Evolutionary conservation across 2,113 vertebrate species (phyloP).

Genomic region (Oplegnathus fasciatus): DNA sequence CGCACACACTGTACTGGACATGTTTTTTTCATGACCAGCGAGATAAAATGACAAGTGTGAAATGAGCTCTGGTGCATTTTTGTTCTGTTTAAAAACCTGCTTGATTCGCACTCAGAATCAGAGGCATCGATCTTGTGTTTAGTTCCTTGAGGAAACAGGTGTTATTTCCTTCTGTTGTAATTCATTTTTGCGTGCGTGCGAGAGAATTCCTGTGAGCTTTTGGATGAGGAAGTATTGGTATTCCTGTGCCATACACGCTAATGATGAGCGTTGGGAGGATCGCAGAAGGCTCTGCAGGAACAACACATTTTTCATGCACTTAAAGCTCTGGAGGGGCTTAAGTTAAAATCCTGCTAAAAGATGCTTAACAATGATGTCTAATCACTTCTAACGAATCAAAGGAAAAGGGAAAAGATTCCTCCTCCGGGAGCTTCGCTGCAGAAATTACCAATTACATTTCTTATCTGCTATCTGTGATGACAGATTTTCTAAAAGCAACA

Average conservation of each 20-base stretch:
- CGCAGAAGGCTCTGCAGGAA: conserved; percentile 40
- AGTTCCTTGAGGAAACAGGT: conserved; percentile 64
- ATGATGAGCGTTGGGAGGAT: conserved; percentile 65
- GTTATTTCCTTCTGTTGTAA: conserved; percentile 59
- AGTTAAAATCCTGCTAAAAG: conserved; percentile 62
- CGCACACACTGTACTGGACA: not conserved
- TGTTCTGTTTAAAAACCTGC: conserved; percentile 27
- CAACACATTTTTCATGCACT: conserved; percentile 65
- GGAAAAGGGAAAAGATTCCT: conserved; percentile 23
- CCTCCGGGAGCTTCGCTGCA: conserved; percentile 19
- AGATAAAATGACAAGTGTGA: conserved; percentile 53
- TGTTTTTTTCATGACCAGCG: not conserved
- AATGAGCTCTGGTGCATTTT: conserved; percentile 35
- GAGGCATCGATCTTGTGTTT: conserved; percentile 33
- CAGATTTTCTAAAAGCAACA: conserved; percentile 44
- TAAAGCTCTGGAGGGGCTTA: conserved; percentile 66
- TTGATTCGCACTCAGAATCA: conserved; percentile 27
- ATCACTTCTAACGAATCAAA: conserved; percentile 65
- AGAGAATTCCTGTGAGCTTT: conserved; percentile 40
- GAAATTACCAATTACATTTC: conserved; percentile 57
- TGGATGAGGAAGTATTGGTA: conserved; percentile 34
- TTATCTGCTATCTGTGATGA: conserved; percentile 20
- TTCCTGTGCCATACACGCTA: conserved; percentile 45
- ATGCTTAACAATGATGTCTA: conserved; percentile 64
- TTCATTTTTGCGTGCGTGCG: conserved; percentile 15